Evolutionary conservation across 2,888 invertebrate genomes (phyloP).

Genomic region (Bellardia pandia): DNA sequence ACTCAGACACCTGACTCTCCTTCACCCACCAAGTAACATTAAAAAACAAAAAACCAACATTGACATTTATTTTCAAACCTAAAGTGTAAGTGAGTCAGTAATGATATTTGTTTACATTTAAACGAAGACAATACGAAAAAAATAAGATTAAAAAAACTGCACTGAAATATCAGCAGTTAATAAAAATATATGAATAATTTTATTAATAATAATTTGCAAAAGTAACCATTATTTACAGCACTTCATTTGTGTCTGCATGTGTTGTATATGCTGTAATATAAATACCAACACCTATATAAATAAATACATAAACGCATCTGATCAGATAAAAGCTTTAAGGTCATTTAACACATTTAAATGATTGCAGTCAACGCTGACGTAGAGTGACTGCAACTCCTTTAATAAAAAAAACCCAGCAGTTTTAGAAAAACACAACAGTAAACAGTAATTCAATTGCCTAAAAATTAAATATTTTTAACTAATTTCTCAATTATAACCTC

Average conservation of each 20-base stretch:
- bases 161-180: slow-evolving; percentile 28
- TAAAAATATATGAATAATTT: slow-evolving; percentile 47
- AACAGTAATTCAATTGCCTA: too few species aligned
- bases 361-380: slow-evolving; percentile 4
- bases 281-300: background rate
- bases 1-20: too few species aligned
- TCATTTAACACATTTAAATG: slow-evolving; percentile 54
- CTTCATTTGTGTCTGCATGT: background rate
- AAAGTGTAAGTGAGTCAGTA: slow-evolving; percentile 1
- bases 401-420: too few species aligned
- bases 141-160: background rate
- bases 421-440: too few species aligned
- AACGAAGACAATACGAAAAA: background rate
- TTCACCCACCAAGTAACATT: too few species aligned
- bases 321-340: slow-evolving; percentile 47
- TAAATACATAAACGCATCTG: background rate
- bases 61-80: slow-evolving; percentile 18
- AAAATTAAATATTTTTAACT: too few species aligned
- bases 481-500: too few species aligned
- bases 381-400: background rate
- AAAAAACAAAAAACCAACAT: too few species aligned
- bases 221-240: background rate
- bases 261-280: background rate
- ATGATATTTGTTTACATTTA: background rate
- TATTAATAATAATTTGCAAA: slow-evolving; percentile 35